These are phyloP conservation scores for Perca fluviatilis DNA, from an alignment of 2,113 vertebrate genomes.

Conservation along the genomic window DNA sequence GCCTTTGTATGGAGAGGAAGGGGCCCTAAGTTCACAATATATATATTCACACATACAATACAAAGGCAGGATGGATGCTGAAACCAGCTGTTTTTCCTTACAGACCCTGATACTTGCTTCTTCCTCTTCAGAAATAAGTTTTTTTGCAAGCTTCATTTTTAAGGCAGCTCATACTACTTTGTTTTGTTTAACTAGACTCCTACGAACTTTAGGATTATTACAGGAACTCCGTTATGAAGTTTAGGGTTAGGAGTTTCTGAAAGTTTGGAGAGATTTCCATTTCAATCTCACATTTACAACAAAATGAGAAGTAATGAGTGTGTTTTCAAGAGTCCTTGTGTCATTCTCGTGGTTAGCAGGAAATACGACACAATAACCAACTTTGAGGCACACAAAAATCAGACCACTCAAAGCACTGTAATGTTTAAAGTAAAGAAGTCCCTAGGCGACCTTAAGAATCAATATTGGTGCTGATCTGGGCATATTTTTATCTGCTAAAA, in stretches of 20 bases:
- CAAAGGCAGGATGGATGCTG: slow-evolving; percentile 47
- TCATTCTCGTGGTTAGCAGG: not conserved
- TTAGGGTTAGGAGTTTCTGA: not conserved
- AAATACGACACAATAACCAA: not conserved
- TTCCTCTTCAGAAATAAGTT: not conserved
- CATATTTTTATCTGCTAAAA: not conserved
- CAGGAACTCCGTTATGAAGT: not conserved
- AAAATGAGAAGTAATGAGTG: not conserved
- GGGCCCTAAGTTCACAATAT: slow-evolving; percentile 8
- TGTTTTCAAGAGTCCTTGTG: not conserved
- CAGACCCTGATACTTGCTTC: not conserved
- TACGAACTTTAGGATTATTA: not conserved
- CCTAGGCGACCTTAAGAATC: not conserved
- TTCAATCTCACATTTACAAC: not conserved
- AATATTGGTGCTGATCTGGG: not conserved
- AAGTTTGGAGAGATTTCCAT: not conserved
- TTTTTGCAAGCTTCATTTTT: not conserved
- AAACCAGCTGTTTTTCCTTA: not conserved
- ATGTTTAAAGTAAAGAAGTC: not conserved
- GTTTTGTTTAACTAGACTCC: not conserved
- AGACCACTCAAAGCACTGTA: not conserved
- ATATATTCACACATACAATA: slow-evolving; percentile 8
- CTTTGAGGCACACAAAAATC: not conserved
- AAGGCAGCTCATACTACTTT: not conserved
- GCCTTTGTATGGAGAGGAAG: slow-evolving; percentile 55